Evolutionary conservation across 2,113 vertebrate species (phyloP), one percentile per base, ranked within the genome.

Genomic region (Oryzias melastigma): DNA sequence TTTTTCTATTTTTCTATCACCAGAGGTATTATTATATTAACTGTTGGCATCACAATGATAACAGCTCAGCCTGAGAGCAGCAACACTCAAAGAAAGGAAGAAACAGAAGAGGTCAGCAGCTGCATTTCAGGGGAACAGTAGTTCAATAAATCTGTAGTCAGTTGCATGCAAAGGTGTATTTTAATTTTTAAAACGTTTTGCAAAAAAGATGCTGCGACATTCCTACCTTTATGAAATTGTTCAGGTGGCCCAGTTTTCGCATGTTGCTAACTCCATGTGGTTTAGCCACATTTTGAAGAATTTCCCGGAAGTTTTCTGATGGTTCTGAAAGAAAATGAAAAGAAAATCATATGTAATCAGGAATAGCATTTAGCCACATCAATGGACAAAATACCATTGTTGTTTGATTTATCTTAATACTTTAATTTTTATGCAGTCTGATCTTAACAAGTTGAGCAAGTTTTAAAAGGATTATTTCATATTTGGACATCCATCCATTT

Each of bases 261-360:
- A 99, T 99, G 90, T 99, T 99, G 87, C 95, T 97, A 71, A 99
- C 96, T 2, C 97, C 96, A 71, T 98, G 95, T 5, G 95, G 91
- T 85, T 95, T 99, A 87, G 94, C 94, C 91, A 98, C 96, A 94
- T 99, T 99, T 88, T 99, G 96, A 44, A 98, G 95, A 82, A 99
- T 99, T 87, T 98, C 96, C 66, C 95, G 93, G 85, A 99, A 91
- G 81, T 98, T 98, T 90, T 98, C 96, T 76, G 92, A 94, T 24
- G 97, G 95, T 67, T 98, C 97, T 99, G 88, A 22, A 90, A 84
- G 19, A 67, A 12, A 62, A 73, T 41, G 43, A 50, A 68, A 77
- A 19, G 45, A 49, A 63, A 80, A 82, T 51, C 63, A 46, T 77
- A 57, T 69, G 78, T 79, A 86, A 71, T 77, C 1, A 75, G 73